These are phyloP conservation scores for Dasyornis broadbenti DNA, from an alignment of 2,113 vertebrate genomes.

Conservation along the genomic window DNA sequence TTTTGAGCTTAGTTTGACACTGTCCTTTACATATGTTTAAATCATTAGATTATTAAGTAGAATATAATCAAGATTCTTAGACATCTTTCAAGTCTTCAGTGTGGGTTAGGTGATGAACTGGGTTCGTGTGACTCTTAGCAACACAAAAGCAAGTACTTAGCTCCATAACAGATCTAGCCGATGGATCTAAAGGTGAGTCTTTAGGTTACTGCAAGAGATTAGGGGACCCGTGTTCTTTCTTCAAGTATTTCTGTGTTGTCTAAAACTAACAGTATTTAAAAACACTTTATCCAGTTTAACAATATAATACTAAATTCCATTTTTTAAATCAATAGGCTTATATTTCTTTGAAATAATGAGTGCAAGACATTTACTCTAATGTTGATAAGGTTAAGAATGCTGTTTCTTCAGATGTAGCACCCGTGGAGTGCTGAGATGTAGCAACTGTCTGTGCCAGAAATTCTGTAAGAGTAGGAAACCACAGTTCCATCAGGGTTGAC, in stretches of 20 bases:
- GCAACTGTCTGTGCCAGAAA: not conserved
- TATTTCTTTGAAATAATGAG: not conserved
- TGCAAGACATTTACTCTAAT: not conserved
- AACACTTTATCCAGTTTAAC: not conserved
- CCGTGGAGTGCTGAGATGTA: not conserved
- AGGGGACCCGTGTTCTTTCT: not conserved
- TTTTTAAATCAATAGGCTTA: not conserved
- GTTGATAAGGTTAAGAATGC: not conserved
- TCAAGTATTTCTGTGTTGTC: not conserved
- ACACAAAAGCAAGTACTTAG: not conserved
- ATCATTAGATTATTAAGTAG: not conserved
- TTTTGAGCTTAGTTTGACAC: not conserved
- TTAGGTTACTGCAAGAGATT: not conserved
- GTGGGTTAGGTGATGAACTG: not conserved
- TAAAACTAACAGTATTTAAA: not conserved
- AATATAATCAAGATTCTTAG: not conserved
- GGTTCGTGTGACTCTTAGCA: not conserved
- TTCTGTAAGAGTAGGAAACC: not conserved
- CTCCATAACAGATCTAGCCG: rapidly evolving
- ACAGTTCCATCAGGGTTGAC: not conserved
- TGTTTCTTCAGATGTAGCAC: not conserved
- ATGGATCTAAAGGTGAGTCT: not conserved
- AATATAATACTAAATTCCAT: not conserved
- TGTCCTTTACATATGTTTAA: rapidly evolving
- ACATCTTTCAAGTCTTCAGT: not conserved